These are phyloP conservation scores for Falco berigora DNA, from an alignment of 2,797 vertebrate genomes.

Conservation along the genomic window DNA sequence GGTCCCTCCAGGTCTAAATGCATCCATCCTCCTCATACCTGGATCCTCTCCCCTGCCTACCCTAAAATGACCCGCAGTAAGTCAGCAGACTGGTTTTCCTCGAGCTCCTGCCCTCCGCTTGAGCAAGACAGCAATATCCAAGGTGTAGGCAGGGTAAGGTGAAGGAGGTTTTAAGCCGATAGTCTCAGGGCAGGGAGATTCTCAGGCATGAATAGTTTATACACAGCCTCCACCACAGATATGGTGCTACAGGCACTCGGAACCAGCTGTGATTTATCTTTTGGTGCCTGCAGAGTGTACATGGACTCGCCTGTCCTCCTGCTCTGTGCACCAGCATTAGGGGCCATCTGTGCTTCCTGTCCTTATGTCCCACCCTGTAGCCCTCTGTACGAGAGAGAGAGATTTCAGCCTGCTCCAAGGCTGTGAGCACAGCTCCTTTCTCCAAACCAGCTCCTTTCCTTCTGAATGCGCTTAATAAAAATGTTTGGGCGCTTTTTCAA, in stretches of 20 bases:
- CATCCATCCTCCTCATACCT: not conserved
- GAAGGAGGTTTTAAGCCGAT: not conserved
- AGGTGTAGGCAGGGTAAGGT: not conserved
- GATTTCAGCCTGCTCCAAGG: not conserved
- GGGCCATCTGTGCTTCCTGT: not conserved
- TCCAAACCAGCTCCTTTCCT: not conserved
- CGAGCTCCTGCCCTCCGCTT: not conserved
- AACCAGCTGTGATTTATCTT: not conserved
- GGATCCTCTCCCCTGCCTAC: not conserved
- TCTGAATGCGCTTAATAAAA: not conserved
- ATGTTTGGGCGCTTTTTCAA: not conserved
- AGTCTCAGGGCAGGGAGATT: not conserved
- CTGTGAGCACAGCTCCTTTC: not conserved
- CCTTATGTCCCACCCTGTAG: not conserved
- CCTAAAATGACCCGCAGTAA: not conserved
- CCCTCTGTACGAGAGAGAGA: not conserved
- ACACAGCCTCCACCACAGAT: not conserved
- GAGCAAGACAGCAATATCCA: not conserved
- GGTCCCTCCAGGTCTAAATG: not conserved
- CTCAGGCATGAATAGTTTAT: not conserved
- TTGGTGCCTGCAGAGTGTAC: not conserved
- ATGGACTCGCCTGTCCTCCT: not conserved
- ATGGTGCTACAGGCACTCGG: not conserved
- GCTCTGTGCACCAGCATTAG: not conserved
- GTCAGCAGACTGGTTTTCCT: not conserved